Evolutionary conservation across 2,113 vertebrate genomes (phyloP).

Genomic region (Cacatua alba): DNA sequence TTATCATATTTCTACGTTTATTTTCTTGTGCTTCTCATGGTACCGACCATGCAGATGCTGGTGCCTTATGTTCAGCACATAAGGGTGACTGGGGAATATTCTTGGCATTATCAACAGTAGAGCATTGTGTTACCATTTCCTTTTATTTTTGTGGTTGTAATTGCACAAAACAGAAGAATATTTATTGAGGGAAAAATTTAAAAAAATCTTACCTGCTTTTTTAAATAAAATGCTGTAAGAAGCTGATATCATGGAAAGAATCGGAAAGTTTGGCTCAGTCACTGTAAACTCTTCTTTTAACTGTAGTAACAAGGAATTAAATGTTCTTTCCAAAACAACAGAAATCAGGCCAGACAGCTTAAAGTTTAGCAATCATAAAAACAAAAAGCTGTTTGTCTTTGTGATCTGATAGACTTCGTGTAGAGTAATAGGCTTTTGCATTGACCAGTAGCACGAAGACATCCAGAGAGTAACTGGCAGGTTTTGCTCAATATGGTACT

Average conservation of each 20-base stretch:
- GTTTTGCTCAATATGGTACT: not conserved
- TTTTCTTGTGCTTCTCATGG: not conserved
- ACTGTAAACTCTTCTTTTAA: slow-evolving; percentile 1
- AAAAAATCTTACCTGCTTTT: not conserved
- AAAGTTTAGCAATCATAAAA: not conserved
- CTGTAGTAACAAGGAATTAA: not conserved
- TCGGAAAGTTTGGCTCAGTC: not conserved
- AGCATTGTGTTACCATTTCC: not conserved
- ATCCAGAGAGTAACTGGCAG: not conserved
- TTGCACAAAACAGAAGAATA: not conserved
- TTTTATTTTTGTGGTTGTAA: not conserved
- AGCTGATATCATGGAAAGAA: not conserved
- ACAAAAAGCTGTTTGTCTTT: not conserved
- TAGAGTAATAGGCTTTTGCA: not conserved
- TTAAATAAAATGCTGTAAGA: not conserved
- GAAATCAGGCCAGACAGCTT: not conserved
- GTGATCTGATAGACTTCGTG: not conserved
- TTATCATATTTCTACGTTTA: not conserved
- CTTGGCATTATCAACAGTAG: not conserved
- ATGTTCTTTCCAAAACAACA: not conserved
- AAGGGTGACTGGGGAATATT: not conserved
- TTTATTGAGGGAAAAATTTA: slow-evolving; percentile 1
- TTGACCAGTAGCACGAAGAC: not conserved
- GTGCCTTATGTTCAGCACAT: not conserved
- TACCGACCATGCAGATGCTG: not conserved